These are phyloP conservation scores for Aplocera efformata DNA, from an alignment of 2,888 invertebrate genomes.

Conservation along the genomic window DNA sequence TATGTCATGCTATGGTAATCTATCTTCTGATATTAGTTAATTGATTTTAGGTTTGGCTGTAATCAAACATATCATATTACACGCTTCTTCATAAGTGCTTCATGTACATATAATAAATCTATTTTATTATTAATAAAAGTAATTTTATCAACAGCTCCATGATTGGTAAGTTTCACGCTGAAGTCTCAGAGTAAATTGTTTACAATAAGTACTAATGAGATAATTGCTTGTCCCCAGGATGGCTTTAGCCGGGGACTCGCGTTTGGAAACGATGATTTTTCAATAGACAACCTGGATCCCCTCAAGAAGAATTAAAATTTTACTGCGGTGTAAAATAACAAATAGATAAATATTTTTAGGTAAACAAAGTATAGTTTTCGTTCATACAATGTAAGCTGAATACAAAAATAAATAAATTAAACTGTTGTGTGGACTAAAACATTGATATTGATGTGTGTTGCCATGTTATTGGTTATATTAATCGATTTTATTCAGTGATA, in stretches of 20 bases:
- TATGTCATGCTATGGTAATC: too few relatives aligned
- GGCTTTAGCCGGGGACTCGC: conserved; percentile 93
- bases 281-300: conserved; percentile 95
- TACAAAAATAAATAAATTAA: conserved; percentile 40
- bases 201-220: too few relatives aligned
- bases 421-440: conserved; percentile 55
- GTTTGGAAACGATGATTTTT: conserved; percentile 96
- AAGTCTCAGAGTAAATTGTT: too few relatives aligned
- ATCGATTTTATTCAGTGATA: conserved; percentile 62
- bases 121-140: neutral
- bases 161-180: conserved; percentile 48
- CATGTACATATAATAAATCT: neutral
- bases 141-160: conserved; percentile 47
- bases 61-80: too few relatives aligned
- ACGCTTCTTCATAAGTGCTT: too few relatives aligned
- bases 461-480: conserved; percentile 71
- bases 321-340: conserved; percentile 23
- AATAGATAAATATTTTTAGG: conserved; percentile 28
- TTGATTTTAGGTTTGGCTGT: too few relatives aligned
- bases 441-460: conserved; percentile 53
- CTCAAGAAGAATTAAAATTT: conserved; percentile 85
- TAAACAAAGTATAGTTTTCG: conserved; percentile 42
- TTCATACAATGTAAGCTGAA: conserved; percentile 49
- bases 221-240: conserved; percentile 82
- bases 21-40: too few relatives aligned